Base-by-base conservation (phyloP, 2,113 vertebrate genomes). In the Gulo gulo region DNA sequence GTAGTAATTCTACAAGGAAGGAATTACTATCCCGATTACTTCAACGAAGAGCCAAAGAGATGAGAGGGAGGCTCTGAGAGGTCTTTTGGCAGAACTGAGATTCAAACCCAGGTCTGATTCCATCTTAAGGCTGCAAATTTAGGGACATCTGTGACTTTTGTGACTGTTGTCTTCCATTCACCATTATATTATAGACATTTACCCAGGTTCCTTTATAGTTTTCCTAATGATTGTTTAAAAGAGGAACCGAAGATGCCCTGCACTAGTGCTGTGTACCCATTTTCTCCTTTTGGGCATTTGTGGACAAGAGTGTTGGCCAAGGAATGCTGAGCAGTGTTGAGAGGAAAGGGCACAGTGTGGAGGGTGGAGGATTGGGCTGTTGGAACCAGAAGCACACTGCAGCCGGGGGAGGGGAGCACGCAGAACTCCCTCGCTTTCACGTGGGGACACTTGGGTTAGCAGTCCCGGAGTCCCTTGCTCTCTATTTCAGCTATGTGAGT, bases 141-240 rank as follows among this genome's bases (percentile, higher is more conserved):
- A 31, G 52, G 31, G 63, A n/a, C 23, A 15, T 8, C 7, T 57
- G 20, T 12, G 57, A 47, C 88, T 94, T 86, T 50, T 94, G 55
- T 74, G 29, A 76, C 79, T 47, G 3, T 69, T 69, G 23, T 61
- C 88, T 79, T 59, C 55, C 74, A 45, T 6, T 47, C 59, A 47
- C 24, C 4, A 9, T 74, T 65, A 3, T 81, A 24, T 50, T 84
- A 29, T n/a, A 78, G 79, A 63, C 42, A 31, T 23, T 86, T 78
- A 78, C 39, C 29, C 6, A 0, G 74, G 86, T 95, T 63, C 71
- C 71, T 89, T 16, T 36, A 34, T 42, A 63, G 45, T 45, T 13
- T 86, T 85, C 57, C 59, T 79, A 65, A 79, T 95, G 93, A 79
- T 42, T 76, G 50, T 87, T 93, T 92, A 79, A 73, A 90, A 82